Evolutionary conservation across 2,113 vertebrate genomes (phyloP).

Genomic region (Corythornis madagascariensis): DNA sequence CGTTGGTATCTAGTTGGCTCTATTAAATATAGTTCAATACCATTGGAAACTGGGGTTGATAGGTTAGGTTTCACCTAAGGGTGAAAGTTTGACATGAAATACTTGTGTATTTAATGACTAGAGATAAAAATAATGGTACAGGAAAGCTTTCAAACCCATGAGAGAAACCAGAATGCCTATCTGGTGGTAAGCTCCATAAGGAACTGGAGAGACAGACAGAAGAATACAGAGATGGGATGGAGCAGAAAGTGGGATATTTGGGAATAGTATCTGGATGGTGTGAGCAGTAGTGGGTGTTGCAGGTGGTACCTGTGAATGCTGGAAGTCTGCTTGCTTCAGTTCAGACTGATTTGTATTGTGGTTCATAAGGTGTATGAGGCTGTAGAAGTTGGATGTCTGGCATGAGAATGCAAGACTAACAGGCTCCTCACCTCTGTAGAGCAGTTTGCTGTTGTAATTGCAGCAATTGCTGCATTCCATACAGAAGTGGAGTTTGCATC

Average conservation of each 20-base stretch:
- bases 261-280: too few species aligned
- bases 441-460: not conserved
- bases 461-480: not conserved
- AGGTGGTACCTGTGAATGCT: not conserved
- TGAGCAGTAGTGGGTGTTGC: not conserved
- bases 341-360: not conserved
- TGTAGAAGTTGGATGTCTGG: not conserved
- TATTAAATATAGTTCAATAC: not conserved
- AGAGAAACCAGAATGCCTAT: fast-evolving
- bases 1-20: not conserved
- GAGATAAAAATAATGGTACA: not conserved
- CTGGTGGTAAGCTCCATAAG: not conserved
- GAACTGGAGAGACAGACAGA: not conserved
- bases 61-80: not conserved
- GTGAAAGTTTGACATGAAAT: not conserved
- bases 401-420: not conserved
- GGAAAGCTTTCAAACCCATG: not conserved
- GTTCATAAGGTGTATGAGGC: not conserved
- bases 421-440: not conserved
- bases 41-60: not conserved
- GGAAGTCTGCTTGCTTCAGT: not conserved
- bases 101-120: not conserved
- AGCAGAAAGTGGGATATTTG: not conserved
- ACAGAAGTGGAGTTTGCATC: not conserved
- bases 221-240: not conserved